These are phyloP conservation scores for Ylistrum balloti DNA, from an alignment of 1,140 invertebrate genomes.

Conservation along the genomic window DNA sequence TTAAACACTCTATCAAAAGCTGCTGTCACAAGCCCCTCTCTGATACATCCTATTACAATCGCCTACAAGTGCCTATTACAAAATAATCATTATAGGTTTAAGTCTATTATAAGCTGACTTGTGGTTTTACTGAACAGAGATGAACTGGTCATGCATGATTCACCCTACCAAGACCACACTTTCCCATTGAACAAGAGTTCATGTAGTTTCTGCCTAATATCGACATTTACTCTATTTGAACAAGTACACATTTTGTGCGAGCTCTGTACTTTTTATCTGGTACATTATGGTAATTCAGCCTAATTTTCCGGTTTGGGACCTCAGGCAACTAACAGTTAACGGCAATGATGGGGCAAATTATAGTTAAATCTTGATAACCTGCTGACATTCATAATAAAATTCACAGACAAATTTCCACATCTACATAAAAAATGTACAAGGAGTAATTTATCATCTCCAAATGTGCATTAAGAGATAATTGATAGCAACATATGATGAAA, in stretches of 20 bases:
- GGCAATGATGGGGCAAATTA: background rate
- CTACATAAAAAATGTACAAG: background rate
- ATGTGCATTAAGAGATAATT: background rate
- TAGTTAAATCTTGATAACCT: background rate
- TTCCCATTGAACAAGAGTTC: background rate
- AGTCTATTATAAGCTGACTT: too few relatives aligned
- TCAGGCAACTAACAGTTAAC: background rate
- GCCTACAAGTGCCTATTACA: too few relatives aligned
- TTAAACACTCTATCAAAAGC: too few relatives aligned
- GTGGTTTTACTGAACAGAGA: too few relatives aligned
- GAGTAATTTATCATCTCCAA: background rate
- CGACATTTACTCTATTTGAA: background rate
- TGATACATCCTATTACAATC: too few relatives aligned
- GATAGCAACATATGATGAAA: too few relatives aligned
- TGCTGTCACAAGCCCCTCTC: too few relatives aligned
- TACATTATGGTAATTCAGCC: conserved; percentile 7
- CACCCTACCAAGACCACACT: too few relatives aligned
- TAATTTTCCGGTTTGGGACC: conserved; percentile 1
- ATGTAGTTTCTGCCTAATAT: background rate
- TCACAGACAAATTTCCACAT: too few relatives aligned
- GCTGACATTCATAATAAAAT: background rate
- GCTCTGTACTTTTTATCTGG: background rate
- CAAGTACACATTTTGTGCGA: background rate
- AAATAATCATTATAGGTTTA: too few relatives aligned
- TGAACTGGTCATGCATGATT: too few relatives aligned